Evolutionary conservation across 2,888 invertebrate species (phyloP), one percentile per base, ranked within the genome.

Genomic region (Linnaemya tessellans): DNA sequence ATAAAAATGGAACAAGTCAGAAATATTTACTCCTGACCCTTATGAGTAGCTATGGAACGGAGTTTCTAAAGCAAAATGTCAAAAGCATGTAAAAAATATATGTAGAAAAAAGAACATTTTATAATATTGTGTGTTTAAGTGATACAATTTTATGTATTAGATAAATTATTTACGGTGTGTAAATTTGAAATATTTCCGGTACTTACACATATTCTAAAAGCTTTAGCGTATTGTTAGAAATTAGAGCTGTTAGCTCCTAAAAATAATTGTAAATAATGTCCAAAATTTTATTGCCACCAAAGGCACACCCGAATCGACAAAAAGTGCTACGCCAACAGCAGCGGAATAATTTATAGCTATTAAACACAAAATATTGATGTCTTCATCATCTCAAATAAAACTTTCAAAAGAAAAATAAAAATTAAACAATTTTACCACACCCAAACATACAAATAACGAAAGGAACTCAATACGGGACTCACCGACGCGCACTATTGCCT

Each of bases 251-350:
- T 15, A 5, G 46, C 15, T 7, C 35, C n/a, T 35, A 5, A 25
- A 46, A 41, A 25, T 58, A 20, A 10, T 20, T 51, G 18, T 62
- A 75, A 81, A 84, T 83, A 56, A 91, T 91, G 90, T 90, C 89
- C 71, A 89, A 88, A 89, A 88, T 89, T 87, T 87, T 90, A 43
- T 87, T 88, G 77, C 89, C 88, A 67, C 89, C 88, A 71, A 90
- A 88, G 84, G 83, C 73, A 25, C 74, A 64, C 81, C 56, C 20
- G 11, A 41, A 0, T 13, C 41, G 77, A 56, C 38, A 80, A 81
- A 68, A 80, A 64, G 35, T 80, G 58, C 75, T 41, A 70, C 54
- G 78, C 35, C 75, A 80, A 22, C 75, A 82, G 30, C 71, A 58
- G 74, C 49, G 80, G 58, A 43, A 75, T 64, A 68, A 43, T 41